Evolutionary conservation across 1,140 invertebrate genomes (phyloP).

Genomic region (Drosophila parabipectinata): DNA sequence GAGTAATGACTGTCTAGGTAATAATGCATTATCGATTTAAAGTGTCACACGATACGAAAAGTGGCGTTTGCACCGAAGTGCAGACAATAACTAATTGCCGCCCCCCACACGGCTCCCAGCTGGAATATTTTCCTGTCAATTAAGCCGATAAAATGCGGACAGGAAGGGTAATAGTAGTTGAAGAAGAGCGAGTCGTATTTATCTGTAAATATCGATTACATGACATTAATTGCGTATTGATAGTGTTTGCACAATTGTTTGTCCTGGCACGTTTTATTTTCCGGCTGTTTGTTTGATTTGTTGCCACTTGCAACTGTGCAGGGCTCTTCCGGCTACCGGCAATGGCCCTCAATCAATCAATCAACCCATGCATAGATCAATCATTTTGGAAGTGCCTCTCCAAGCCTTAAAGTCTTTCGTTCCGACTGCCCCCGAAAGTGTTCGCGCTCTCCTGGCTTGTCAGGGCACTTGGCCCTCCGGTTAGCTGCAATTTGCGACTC

Average conservation of each 20-base stretch:
- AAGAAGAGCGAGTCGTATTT: conserved; percentile 11
- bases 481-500: conserved; percentile 70
- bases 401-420: not conserved
- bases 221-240: conserved; percentile 74
- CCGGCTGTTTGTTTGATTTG: conserved; percentile 38
- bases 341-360: conserved; percentile 44
- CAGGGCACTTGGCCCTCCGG: conserved; percentile 42
- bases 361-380: conserved; percentile 38
- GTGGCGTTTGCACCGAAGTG: conserved; percentile 56
- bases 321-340: too few relatives aligned
- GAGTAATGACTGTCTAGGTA: conserved; percentile 51
- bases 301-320: not conserved
- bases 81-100: conserved; percentile 66
- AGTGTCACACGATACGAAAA: conserved; percentile 47
- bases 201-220: conserved; percentile 61
- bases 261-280: conserved; percentile 19
- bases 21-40: conserved; percentile 72
- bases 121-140: conserved; percentile 63
- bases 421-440: conserved; percentile 9
- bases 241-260: conserved; percentile 71
- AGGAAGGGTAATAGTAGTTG: conserved; percentile 1
- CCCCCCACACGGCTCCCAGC: not conserved
- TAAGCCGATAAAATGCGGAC: conserved; percentile 41
- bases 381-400: conserved; percentile 6
- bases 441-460: conserved; percentile 24